Base-by-base conservation (phyloP, 2,888 invertebrate genomes). In the Byasa hedistus region DNA sequence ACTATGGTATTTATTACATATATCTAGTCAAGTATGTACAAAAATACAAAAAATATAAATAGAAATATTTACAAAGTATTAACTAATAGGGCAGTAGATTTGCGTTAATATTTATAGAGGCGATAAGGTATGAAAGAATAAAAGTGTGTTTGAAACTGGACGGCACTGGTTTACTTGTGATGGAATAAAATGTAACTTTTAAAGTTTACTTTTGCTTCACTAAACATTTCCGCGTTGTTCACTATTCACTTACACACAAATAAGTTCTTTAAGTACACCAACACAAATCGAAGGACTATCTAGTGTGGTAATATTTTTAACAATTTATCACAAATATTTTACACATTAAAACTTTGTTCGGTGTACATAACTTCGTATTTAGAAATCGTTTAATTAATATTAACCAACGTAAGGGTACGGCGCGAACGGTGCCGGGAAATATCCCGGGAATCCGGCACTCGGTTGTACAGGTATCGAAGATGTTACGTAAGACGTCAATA, bases 401-500 rank as follows among this genome's bases (percentile, higher is more conserved):
- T 94, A 94, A 80, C 96, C 95, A 73, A 96, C 95, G 81, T 93
- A 96, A 4, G 96, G 96, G 82, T 92, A 97, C 23, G 94, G 94
- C 23, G 95, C 94, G 80, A 94, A 96, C 19, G 95, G 95, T 22
- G 94, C 93, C 24, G 96, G 96, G 86, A 93, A 97, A 82, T 93
- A 97, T 67, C 96, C 96, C 0, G 96, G 96, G 81, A 93, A 96
- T 17, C 94, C 94, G 21, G 94, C 94, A 61, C 94, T 93, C 10
- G 94, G 94, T 74, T 95, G 96, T 22, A 96, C 93, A 3, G 96
- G 94, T 36, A 97, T 91, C 0, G 96, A 96, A 21, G 95, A 95
- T 8, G 97, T 97, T 70, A 97, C 93, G 80, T 96, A 96, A 21
- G 96, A 95, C n/a, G 97, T 97, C 69, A 97, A 83, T 61, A 95